phyloP scores from a whole-genome alignment of 2,113 vertebrate species.

The Acanthisitta chloris region DNA sequence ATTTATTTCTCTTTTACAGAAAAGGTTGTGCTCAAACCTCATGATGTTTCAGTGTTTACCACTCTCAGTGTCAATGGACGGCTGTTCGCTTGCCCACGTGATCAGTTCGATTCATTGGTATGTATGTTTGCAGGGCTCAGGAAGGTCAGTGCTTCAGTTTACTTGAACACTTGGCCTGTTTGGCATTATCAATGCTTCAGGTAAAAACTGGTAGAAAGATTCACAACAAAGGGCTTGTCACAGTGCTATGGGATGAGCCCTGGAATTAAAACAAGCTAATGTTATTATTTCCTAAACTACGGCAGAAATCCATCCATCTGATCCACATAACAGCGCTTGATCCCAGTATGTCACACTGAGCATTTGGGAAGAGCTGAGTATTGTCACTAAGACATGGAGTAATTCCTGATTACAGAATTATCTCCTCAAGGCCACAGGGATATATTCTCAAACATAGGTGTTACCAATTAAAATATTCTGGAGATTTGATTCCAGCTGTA shows the following conservation, averaged over 20 bases:
- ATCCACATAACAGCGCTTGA: neutral
- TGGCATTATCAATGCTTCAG: neutral
- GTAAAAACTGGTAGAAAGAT: neutral
- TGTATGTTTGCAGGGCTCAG: conserved; percentile 36
- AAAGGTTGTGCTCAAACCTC: conserved; percentile 91
- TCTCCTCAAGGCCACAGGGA: neutral
- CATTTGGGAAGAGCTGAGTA: neutral
- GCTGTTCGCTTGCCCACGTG: conserved; percentile 90
- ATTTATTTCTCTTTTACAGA: conserved; percentile 79
- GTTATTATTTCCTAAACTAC: neutral
- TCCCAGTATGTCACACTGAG: neutral
- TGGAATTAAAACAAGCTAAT: neutral
- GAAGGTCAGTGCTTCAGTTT: neutral
- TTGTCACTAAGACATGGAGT: neutral
- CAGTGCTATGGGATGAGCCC: neutral
- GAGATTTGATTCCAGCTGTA: neutral
- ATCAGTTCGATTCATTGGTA: conserved; percentile 95
- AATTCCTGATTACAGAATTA: neutral
- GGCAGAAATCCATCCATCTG: neutral
- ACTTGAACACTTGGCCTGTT: neutral
- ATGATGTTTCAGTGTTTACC: conserved; percentile 94
- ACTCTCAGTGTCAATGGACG: conserved; percentile 91
- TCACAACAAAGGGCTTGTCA: neutral
- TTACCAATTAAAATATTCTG: neutral
- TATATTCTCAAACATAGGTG: neutral